Percentiles rank a stretch among this genome's conserved stretches.
phyloP scores from a whole-genome alignment of 2,797 vertebrate species.

The Oreochromis grahami region DNA sequence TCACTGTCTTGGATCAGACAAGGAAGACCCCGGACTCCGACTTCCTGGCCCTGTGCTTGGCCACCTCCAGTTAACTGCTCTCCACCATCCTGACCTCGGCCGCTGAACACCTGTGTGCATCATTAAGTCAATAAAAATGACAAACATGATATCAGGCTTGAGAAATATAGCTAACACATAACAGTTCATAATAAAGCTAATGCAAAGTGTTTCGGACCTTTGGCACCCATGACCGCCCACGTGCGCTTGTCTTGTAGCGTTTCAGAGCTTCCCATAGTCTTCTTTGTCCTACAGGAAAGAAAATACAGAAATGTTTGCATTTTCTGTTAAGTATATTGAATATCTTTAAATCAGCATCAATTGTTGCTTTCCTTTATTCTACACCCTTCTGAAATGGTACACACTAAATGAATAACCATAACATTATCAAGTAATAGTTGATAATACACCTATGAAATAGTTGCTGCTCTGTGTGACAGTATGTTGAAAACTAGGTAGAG shows the following conservation, averaged over 20 bases:
- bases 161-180: background rate
- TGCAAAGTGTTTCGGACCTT: slow-evolving; percentile 68
- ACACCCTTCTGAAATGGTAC: background rate
- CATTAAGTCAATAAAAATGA: background rate
- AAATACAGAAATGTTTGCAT: background rate
- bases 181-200: background rate
- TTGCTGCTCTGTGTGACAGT: background rate
- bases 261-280: slow-evolving; percentile 81
- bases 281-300: slow-evolving; percentile 73
- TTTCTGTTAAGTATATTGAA: background rate
- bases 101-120: slow-evolving; percentile 55
- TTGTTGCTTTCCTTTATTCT: background rate
- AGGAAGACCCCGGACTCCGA: slow-evolving; percentile 66
- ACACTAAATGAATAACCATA: background rate
- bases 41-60: slow-evolving; percentile 28
- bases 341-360: background rate
- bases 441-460: background rate
- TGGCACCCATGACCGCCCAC: slow-evolving; percentile 69
- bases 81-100: slow-evolving; percentile 55
- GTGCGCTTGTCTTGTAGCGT: slow-evolving; percentile 62
- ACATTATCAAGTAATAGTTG: background rate
- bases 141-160: background rate
- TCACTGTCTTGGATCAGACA: slow-evolving; percentile 86
- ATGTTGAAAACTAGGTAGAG: background rate
- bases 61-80: slow-evolving; percentile 44